Percentiles rank a stretch among this genome's conserved stretches.
Evolutionary conservation across 2,888 invertebrate species (phyloP).

Genomic region (Nomada fabriciana): DNA sequence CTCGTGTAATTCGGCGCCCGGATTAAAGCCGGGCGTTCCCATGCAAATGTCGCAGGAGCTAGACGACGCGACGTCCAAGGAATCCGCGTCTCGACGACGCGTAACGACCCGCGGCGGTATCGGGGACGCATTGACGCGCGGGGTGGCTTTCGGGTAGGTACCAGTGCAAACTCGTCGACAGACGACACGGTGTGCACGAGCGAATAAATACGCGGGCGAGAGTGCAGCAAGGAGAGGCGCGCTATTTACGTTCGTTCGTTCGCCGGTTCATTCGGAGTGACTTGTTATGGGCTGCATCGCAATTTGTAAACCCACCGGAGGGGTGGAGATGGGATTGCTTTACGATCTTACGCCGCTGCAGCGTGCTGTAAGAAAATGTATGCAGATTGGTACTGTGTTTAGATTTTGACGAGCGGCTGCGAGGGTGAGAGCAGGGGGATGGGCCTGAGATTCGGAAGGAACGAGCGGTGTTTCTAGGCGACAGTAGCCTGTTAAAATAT

Average conservation of each 20-base stretch:
- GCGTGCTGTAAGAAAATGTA: conserved; percentile 45
- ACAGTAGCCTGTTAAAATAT: too few relatives aligned
- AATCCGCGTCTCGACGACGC: conserved; percentile 37
- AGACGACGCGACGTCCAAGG: conserved; percentile 48
- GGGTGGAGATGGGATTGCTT: conserved; percentile 25
- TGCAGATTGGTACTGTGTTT: conserved; percentile 54
- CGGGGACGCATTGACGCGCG: conserved; percentile 19
- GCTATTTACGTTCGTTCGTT: conserved; percentile 52
- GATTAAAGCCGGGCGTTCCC: conserved; percentile 76
- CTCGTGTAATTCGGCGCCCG: conserved; percentile 78
- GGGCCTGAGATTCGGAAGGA: not conserved
- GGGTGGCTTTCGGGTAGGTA: too few relatives aligned
- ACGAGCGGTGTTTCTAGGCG: not conserved
- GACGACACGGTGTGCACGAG: not conserved
- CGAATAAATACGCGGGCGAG: conserved; percentile 24
- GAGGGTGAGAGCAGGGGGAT: conserved; percentile 10
- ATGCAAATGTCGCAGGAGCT: conserved; percentile 71
- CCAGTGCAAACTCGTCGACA: conserved; percentile 28
- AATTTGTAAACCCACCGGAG: conserved; percentile 51
- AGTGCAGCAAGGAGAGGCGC: conserved; percentile 19
- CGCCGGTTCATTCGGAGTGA: conserved; percentile 18
- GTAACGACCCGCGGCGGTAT: not conserved
- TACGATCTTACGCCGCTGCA: conserved; percentile 34
- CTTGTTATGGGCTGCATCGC: conserved; percentile 44
- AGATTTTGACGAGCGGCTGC: conserved; percentile 41